Evolutionary conservation across 2,113 vertebrate genomes (phyloP).

Genomic region (Solea senegalensis): DNA sequence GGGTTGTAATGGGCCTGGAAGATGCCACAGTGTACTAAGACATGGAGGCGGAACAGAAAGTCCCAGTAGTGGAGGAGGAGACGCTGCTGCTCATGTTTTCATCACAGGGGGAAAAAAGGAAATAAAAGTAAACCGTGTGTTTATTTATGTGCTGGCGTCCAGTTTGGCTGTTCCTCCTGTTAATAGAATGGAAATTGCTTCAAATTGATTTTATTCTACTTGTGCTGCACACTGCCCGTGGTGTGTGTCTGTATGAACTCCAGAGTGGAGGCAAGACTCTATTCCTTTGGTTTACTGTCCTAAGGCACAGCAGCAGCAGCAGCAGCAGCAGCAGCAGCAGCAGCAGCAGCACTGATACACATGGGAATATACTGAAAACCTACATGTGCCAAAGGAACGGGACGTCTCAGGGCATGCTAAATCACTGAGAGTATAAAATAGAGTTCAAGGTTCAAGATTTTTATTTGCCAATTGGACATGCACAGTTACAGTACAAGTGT

Average conservation of each 20-base stretch:
- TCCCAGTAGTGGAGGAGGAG: neutral
- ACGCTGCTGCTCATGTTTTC: neutral
- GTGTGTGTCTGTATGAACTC: neutral
- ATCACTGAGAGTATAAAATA: no score
- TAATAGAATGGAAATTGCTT: neutral
- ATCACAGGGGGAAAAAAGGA: neutral
- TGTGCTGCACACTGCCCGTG: neutral
- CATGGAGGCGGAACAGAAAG: neutral
- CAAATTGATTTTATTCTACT: neutral
- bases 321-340: no score
- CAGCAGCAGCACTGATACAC: no score
- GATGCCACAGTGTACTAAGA: constrained; percentile 8
- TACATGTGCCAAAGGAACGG: no score
- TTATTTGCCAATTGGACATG: no score
- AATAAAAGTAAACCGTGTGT: neutral
- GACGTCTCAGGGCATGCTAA: no score
- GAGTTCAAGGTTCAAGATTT: no score
- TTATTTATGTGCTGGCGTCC: neutral
- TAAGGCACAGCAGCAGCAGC: neutral
- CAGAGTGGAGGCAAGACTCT: no score
- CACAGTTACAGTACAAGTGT: no score
- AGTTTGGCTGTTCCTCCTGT: neutral
- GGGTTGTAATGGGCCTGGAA: constrained; percentile 24
- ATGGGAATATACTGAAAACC: no score
- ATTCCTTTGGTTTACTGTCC: no score